Evolutionary conservation across 2,888 invertebrate genomes (phyloP), one percentile per base, ranked within the genome.

Genomic region (Xanthostigma xanthostigma): DNA sequence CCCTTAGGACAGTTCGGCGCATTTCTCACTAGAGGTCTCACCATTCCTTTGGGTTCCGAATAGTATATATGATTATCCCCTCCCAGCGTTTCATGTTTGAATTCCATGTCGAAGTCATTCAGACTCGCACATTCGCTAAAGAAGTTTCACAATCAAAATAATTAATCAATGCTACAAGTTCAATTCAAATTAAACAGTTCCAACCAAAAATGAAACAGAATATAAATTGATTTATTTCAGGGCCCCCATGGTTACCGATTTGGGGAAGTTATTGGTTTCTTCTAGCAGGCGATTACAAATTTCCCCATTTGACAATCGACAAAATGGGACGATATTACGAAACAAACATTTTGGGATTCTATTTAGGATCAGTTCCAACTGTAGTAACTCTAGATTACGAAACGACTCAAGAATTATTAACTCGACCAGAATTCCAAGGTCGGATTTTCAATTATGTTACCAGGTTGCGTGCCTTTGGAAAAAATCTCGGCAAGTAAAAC

Each of bases 191-290:
- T n/a, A n/a, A n/a, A n/a, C n/a, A n/a, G n/a, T n/a, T n/a, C n/a
- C n/a, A n/a, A 4, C 17, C 17, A 4, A 2, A 17, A 17, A 4
- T 17, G 17, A 6, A 27, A 27, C 3, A 5, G 4, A 27, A 27
- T 27, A 27, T 6, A 27, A 27, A 27, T 27, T 27, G 27, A 44
- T 8, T 46, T 49, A 42, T 55, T 55, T 10, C 60, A 81, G 81
- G 79, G 39, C 76, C 79, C 2, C 76, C 77, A 1, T 71, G 72
- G 27, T 61, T 81, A 41, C 81, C 81, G 1, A 46, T 80, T 13
- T 77, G 76, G 56, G 79, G 81, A 3, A 74, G 74, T 27, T 81
- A 79, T 53, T 73, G 75, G 63, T 68, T 76, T 37, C 58, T 81
- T 39, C 59, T 79, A 40, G 60, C 74, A 48, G 63, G 73, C 38